Base-by-base conservation (phyloP, 2,113 vertebrate species). In the Pitta sordida region DNA sequence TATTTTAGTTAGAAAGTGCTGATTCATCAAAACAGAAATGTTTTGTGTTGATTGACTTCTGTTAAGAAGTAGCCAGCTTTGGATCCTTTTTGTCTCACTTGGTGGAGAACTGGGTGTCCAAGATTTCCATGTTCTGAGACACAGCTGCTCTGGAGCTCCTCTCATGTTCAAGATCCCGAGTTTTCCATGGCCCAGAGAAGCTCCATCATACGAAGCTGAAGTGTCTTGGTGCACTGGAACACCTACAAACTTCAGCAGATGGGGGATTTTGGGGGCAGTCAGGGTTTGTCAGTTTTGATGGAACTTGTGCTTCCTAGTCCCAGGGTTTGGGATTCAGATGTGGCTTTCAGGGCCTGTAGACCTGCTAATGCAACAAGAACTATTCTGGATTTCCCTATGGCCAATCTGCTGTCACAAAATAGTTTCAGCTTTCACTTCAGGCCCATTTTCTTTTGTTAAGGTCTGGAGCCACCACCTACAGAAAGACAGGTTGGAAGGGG, bases 361-460 rank as follows among this genome's bases (percentile, higher is more conserved):
- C 19, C 21, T 8, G 6, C 44, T 73, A 5, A 43, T 19, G 23
- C 6, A 3, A 21, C 2, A 5, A 52, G 29, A 7, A 9, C 24
- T 70, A 7, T 6, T 51, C 48, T 63, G 3, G 36, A 36, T 37
- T 32, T 90, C 32, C 18, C 8, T 32, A 79, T 59, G 59, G 24
- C 39, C 46, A 34, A 36, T 58, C 22, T 75, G 20, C 58, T 88
- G 60, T 64, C 83, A 77, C 34, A 63, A 17, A 41, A 49, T 30
- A 18, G 27, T 59, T 86, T 79, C 43, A 86, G 58, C 48, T 77
- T 87, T 69, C 14, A 15, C 81, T 78, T 90, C 77, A 70, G 76
- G 68, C 24, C 29, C 16, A 1, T 46, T 83, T 84, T 56, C 21
- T 48, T 77, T 58, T 46, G 6, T 77, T 55, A 51, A 29, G 37